These are phyloP conservation scores for Venusia cambrica DNA, from an alignment of 2,888 invertebrate species.

Conservation along the genomic window DNA sequence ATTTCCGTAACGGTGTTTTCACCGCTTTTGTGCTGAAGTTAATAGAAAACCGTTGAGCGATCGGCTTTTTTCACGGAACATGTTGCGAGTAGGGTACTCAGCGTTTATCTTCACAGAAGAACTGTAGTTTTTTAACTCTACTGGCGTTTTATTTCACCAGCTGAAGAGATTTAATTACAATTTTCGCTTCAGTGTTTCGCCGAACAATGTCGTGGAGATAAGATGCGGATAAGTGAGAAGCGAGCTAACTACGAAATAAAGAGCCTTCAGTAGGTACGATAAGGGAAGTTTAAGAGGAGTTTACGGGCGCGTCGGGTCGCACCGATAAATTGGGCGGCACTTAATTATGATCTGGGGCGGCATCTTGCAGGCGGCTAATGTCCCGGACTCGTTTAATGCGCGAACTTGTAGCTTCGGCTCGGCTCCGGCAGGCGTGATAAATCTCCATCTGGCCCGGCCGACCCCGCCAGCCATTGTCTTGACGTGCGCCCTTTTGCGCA, in stretches of 20 bases:
- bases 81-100: conserved; percentile 39
- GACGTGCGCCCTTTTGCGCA: conserved; percentile 19
- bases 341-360: conserved; percentile 81
- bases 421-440: conserved; percentile 76
- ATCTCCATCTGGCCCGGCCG: conserved; percentile 68
- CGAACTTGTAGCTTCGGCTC: conserved; percentile 66
- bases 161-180: conserved; percentile 26
- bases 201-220: conserved; percentile 42
- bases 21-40: conserved; percentile 57
- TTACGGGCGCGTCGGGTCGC: conserved; percentile 70
- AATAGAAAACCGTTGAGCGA: conserved; percentile 58
- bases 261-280: conserved; percentile 75
- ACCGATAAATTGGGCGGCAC: conserved; percentile 81
- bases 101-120: conserved; percentile 34
- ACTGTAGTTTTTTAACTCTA: conserved; percentile 24
- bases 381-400: conserved; percentile 80
- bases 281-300: conserved; percentile 78
- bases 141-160: conserved; percentile 21
- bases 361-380: conserved; percentile 80
- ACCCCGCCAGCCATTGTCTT: conserved; percentile 40
- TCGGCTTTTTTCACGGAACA: conserved; percentile 49
- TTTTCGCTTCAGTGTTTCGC: conserved; percentile 23
- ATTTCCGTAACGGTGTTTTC: conserved; percentile 64
- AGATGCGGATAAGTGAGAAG: conserved; percentile 67
- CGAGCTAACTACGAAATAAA: conserved; percentile 77